phyloP scores from a whole-genome alignment of 2,113 vertebrate species.

The Fregetta grallaria region DNA sequence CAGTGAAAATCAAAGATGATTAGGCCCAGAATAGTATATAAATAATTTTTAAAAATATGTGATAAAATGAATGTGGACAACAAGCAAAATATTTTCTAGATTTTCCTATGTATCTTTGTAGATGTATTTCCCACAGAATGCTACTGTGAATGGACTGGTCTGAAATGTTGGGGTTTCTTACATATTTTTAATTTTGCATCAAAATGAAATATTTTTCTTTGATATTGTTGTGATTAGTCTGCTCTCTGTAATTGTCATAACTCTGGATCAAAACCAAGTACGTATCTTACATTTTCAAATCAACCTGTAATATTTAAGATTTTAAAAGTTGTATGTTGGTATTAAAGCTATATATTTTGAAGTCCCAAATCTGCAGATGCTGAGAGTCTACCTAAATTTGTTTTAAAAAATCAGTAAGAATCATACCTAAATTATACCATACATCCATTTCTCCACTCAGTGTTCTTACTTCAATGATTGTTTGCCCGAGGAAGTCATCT shows the following conservation, averaged over 20 bases:
- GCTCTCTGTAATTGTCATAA: neutral
- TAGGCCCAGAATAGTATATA: neutral
- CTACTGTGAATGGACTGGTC: neutral
- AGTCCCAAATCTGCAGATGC: neutral
- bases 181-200: neutral
- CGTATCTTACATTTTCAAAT: neutral
- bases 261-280: neutral
- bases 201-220: neutral
- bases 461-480: constrained; percentile 96
- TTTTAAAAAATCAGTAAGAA: neutral
- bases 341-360: neutral
- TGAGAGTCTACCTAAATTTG: neutral
- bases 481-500: constrained; percentile 96
- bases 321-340: neutral
- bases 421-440: constrained; percentile 96
- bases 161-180: neutral
- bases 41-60: neutral
- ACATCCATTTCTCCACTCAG: constrained; percentile 98
- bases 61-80: neutral
- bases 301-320: neutral
- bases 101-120: neutral
- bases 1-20: neutral
- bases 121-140: neutral
- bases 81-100: neutral
- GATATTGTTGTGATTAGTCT: neutral